Conservation (phyloP, 2,888 invertebrate species). For the Tinea trinotella region DNA sequence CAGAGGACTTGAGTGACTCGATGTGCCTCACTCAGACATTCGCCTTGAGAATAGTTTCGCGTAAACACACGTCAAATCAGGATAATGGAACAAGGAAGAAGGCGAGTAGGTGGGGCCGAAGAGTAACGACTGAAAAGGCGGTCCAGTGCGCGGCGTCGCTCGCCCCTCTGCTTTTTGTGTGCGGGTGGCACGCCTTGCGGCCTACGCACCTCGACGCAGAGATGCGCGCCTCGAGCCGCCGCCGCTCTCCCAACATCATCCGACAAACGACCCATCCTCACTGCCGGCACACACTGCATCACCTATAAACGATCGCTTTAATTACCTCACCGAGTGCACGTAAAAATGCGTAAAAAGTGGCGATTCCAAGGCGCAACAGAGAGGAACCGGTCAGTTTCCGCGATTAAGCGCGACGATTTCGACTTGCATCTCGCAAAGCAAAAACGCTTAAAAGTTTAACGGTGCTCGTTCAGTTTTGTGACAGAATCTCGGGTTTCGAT, state of each 20-base stretch:
- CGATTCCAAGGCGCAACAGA: slow-evolving; percentile 22
- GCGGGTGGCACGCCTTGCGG: slow-evolving; percentile 57
- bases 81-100: slow-evolving; percentile 41
- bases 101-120: slow-evolving; percentile 61
- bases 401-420: slow-evolving; percentile 19
- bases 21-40: slow-evolving; percentile 5
- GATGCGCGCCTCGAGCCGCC: slow-evolving; percentile 22
- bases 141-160: slow-evolving; percentile 33
- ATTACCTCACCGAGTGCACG: slow-evolving; percentile 19
- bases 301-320: slow-evolving; percentile 20
- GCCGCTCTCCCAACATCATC: slow-evolving; percentile 37
- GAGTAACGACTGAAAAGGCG: slow-evolving; percentile 26
- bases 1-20: not conserved
- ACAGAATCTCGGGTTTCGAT: slow-evolving; percentile 23
- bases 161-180: slow-evolving; percentile 64
- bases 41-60: slow-evolving; percentile 19
- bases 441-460: slow-evolving; percentile 20
- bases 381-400: slow-evolving; percentile 24
- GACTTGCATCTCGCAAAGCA: slow-evolving; percentile 20
- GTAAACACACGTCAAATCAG: slow-evolving; percentile 59
- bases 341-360: slow-evolving; percentile 36
- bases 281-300: slow-evolving; percentile 34
- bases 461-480: slow-evolving; percentile 22
- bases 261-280: slow-evolving; percentile 36
- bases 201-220: slow-evolving; percentile 40